Evolutionary conservation across 2,888 invertebrate species (phyloP), one percentile per base, ranked within the genome.

Genomic region (Acleris emargana): DNA sequence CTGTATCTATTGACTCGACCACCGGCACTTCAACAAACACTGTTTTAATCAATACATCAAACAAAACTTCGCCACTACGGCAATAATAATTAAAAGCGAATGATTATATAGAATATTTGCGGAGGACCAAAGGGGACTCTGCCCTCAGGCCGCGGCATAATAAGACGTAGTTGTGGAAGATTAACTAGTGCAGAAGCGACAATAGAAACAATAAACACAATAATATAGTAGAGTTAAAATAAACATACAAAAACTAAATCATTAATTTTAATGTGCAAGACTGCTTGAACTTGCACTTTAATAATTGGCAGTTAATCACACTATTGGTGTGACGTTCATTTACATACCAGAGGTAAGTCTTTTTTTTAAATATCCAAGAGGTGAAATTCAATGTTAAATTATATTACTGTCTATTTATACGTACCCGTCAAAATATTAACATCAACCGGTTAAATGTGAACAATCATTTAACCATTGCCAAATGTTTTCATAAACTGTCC

Each of bases 21-120:
- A 79, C 80, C 77, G 84, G 84, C 91, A 89, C 89, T 89, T 87
- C 80, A 79, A 84, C 88, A 88, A 89, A 90, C 89, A 89, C 84
- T 82, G 80, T 83, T 89, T 88, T 92, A 91, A 92, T 91, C 91
- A 92, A 91, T 91, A 91, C 90, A 87, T 92, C 91, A 92, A 92
- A 92, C 91, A 91, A 84, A 88, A 89, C 86, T 88, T 84, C 81
- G 82, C 87, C 87, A 84, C 87, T 86, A 73, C 72, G 84, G 87
- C 89, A 88, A 91, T 91, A 91, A 92, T 91, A 92, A 92, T 92
- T 91, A 91, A 91, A 91, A 92, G 83, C 87, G 89, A 87, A 91
- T 91, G 86, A 91, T 91, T 90, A 88, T 87, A 84, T 85, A 81
- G 87, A 87, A 91, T 92, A 92, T 91, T 92, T 92, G 91, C 81